These are phyloP conservation scores for Brachionus sp. DNA, from an alignment of 1,140 invertebrate genomes.

Conservation along the genomic window DNA sequence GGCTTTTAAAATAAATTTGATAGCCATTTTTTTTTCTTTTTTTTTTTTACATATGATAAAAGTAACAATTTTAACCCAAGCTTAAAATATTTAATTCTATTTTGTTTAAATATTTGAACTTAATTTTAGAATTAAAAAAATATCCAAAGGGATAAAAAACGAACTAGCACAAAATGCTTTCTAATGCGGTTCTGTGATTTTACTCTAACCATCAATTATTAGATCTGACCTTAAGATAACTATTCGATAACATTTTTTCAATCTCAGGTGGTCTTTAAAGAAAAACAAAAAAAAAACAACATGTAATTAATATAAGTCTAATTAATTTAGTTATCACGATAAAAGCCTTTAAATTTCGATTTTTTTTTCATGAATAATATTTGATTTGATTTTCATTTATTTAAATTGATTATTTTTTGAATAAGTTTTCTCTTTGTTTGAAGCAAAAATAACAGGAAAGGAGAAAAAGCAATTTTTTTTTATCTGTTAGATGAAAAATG, in stretches of 20 bases:
- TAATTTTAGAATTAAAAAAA: background rate
- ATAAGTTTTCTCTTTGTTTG: background rate
- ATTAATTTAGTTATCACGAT: background rate
- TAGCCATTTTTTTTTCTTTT: background rate
- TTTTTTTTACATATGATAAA: background rate
- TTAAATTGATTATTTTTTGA: background rate
- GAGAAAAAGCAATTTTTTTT: background rate
- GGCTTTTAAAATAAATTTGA: conserved; percentile 4
- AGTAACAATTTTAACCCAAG: background rate
- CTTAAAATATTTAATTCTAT: background rate
- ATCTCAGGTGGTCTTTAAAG: background rate
- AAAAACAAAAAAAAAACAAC: background rate
- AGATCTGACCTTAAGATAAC: background rate
- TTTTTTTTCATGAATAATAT: background rate
- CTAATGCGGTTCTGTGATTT: background rate
- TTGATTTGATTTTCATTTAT: background rate
- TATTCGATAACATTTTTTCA: background rate
- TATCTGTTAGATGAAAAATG: background rate
- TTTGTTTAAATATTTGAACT: background rate
- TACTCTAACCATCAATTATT: background rate
- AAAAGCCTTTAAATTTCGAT: background rate
- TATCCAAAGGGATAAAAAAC: background rate
- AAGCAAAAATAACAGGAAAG: background rate
- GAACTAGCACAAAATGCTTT: background rate
- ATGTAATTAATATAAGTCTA: background rate